Base-by-base conservation (phyloP, 2,113 vertebrate genomes). In the Emydocephalus ijimae region DNA sequence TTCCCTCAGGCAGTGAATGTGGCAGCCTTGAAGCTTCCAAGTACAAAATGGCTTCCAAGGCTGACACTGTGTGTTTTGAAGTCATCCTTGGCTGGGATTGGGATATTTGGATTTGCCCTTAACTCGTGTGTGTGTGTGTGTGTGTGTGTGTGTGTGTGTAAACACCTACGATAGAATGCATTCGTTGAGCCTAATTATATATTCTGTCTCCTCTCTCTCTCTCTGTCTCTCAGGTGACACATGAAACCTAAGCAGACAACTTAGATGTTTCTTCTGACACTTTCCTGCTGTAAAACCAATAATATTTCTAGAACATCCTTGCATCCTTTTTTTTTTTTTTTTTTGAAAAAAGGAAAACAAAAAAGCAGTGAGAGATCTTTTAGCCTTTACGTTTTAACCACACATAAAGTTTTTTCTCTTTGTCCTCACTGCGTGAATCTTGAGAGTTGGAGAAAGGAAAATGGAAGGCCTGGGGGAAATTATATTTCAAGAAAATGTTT, bases 281-380 rank as follows among this genome's bases (percentile, higher is more conserved):
- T 57, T 59, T 93, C 90, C 43, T 93, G 85, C 94, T 93, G 91
- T 96, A 96, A 95, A 94, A 91, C 85, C 94, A 90, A 87, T 93
- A 93, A 92, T 93, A 34, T 74, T 9, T 92, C 50, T 93, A 81
- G 93, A 5, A 88, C 4, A 9, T 93, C 95, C 94, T 93, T 85
- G 92, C 89, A 8, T 89, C 89, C 91, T 85, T 74, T 90, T 48
- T 69, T 88, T 89, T 15, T 43, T 43, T 43, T 87, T 88, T 45
- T 57, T 45, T 56, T 45, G 59, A 45, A 52, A 85, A 87, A 56
- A 57, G 10, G 90, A 87, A n/a, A 15, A 34, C 64, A 69, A 34
- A 69, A 86, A 50, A 95, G 81, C 86, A 10, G n/a, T 93, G 94
- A 91, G 95, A 92, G 95, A 93, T n/a, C 12, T 89, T 97, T 94